Conservation (phyloP, 2,888 invertebrate species). For the Thera britannica region DNA sequence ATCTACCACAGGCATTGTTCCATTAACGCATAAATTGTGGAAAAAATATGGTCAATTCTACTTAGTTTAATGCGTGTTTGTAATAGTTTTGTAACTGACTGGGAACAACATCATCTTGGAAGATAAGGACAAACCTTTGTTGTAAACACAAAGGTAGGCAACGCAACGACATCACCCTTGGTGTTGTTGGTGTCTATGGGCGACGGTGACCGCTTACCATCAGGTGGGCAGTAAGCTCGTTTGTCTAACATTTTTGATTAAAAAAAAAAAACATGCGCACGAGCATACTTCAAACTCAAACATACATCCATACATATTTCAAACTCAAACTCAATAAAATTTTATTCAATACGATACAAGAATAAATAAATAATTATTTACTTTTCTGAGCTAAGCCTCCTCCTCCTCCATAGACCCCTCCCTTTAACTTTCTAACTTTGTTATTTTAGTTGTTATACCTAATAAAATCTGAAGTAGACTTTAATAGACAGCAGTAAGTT, state of each 20-base stretch:
- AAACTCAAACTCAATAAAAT: too few species aligned
- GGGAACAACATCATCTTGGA: not conserved
- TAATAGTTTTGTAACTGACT: conserved; percentile 10
- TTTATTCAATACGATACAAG: too few species aligned
- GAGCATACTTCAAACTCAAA: too few species aligned
- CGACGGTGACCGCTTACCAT: too few species aligned
- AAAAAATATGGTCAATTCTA: conserved; percentile 53
- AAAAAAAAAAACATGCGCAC: too few species aligned
- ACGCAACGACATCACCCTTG: too few species aligned
- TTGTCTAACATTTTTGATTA: not conserved
- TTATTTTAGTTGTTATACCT: conserved; percentile 55
- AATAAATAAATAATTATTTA: too few species aligned
- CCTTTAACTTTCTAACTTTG: conserved; percentile 41
- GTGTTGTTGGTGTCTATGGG: too few species aligned
- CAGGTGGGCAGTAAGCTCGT: too few species aligned
- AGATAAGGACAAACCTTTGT: conserved; percentile 1
- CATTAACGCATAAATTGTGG: conserved; percentile 63
- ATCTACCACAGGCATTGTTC: conserved; percentile 31
- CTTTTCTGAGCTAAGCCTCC: too few species aligned
- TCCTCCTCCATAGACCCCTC: conserved; percentile 33
- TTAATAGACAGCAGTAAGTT: conserved; percentile 47
- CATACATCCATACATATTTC: too few species aligned
- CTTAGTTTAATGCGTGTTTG: conserved; percentile 46
- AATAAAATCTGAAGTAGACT: conserved; percentile 51
- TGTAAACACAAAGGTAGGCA: too few species aligned